phyloP scores from a whole-genome alignment of 2,113 vertebrate genomes.

The Callipepla squamata region DNA sequence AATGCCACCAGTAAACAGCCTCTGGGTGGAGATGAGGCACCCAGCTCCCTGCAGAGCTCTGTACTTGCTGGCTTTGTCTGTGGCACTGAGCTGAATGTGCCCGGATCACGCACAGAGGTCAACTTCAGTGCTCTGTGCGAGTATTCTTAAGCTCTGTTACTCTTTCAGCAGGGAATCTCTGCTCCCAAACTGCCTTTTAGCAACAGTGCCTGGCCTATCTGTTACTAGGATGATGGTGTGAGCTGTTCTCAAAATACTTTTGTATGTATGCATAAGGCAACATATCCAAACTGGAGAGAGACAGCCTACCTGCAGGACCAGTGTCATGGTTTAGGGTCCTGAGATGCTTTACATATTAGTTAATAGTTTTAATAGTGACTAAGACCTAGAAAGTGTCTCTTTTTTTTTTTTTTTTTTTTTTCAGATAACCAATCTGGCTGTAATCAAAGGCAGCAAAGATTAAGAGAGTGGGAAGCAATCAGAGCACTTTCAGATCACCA shows the following conservation, averaged over 20 bases:
- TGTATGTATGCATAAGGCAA: not conserved
- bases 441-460: not conserved
- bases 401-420: not conserved
- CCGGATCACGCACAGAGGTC: fast-evolving
- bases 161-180: not conserved
- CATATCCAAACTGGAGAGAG: not conserved
- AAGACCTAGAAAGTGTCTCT: not conserved
- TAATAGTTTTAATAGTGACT: not conserved
- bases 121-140: not conserved
- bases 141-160: not conserved
- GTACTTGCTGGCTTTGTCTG: not conserved
- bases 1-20: slow-evolving; percentile 13
- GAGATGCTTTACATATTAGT: not conserved
- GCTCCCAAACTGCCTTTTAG: not conserved
- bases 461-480: not conserved
- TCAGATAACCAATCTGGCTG: not conserved
- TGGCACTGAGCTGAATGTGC: not conserved
- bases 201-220: not conserved
- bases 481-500: not conserved
- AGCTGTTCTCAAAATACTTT: not conserved
- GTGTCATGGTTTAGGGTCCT: not conserved
- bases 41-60: slow-evolving; percentile 9
- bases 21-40: slow-evolving; percentile 6
- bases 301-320: not conserved
- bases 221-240: not conserved